Percentiles rank a stretch among this genome's conserved stretches.
phyloP scores from a whole-genome alignment of 2,888 invertebrate species.

The Chromoteleia sp. region DNA sequence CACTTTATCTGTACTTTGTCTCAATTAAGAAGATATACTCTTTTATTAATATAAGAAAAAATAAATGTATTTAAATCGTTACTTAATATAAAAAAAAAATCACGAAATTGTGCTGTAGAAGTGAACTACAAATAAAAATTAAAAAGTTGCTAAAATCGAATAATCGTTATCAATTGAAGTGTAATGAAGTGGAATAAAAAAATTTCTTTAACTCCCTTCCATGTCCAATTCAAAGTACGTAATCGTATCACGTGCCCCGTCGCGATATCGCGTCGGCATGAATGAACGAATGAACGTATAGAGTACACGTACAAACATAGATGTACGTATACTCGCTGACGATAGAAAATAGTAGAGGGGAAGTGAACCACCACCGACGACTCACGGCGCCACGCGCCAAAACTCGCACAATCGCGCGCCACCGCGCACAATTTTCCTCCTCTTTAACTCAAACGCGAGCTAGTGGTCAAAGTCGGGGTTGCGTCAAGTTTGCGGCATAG shows the following conservation, averaged over 20 bases:
- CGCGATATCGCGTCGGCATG: conserved; percentile 73
- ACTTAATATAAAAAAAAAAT: too few relatives aligned
- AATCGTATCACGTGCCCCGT: conserved; percentile 69
- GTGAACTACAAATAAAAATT: too few relatives aligned
- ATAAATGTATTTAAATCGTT: too few relatives aligned
- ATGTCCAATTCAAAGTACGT: conserved; percentile 11
- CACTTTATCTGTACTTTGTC: too few relatives aligned
- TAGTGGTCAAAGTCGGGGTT: not conserved
- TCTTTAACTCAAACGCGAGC: conserved; percentile 5
- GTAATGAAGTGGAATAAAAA: not conserved
- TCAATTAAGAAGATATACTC: too few relatives aligned
- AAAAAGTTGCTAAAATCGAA: too few relatives aligned
- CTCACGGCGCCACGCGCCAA: conserved; percentile 69
- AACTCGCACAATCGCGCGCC: conserved; percentile 15
- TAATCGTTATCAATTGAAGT: too few relatives aligned
- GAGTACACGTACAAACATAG: conserved; percentile 27
- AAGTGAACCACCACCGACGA: conserved; percentile 73
- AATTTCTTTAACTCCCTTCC: not conserved
- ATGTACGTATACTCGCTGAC: conserved; percentile 69
- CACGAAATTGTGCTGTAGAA: too few relatives aligned
- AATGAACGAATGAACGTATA: conserved; percentile 75
- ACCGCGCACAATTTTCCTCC: conserved; percentile 14
- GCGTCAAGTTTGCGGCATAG: not conserved
- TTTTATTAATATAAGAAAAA: too few relatives aligned
- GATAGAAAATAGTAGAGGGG: conserved; percentile 79